Percentiles rank a stretch among this genome's conserved stretches.
phyloP scores from a whole-genome alignment of 2,888 invertebrate species.

The Amblyteles armatorius region DNA sequence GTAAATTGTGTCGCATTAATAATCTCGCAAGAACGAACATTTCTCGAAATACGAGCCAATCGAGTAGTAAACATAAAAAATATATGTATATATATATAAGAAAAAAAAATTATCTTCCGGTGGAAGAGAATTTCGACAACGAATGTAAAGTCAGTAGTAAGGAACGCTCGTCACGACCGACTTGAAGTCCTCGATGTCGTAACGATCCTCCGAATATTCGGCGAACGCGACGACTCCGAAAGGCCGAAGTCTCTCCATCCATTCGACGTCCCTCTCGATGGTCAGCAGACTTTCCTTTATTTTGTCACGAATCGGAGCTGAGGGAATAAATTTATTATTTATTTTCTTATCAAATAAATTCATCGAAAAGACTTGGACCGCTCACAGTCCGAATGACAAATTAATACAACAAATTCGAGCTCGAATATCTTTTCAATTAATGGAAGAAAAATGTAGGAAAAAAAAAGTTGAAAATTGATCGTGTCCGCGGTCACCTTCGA shows the following conservation, averaged over 20 bases:
- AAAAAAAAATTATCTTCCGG: background rate
- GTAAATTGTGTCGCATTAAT: background rate
- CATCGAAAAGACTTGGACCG: background rate
- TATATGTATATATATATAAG: background rate
- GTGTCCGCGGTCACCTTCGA: conserved; percentile 85
- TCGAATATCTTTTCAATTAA: background rate
- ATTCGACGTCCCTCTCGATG: conserved; percentile 69
- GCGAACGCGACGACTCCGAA: conserved; percentile 77
- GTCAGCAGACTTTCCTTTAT: conserved; percentile 75
- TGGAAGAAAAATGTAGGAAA: background rate
- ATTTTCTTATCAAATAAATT: background rate
- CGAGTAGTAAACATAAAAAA: background rate
- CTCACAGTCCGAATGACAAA: conserved; percentile 32
- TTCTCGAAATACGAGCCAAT: background rate
- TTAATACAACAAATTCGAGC: conserved; percentile 3
- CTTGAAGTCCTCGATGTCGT: conserved; percentile 71
- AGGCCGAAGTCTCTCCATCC: conserved; percentile 75
- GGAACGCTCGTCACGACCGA: conserved; percentile 74
- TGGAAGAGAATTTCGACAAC: background rate
- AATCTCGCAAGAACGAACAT: background rate
- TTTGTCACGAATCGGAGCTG: conserved; percentile 69
- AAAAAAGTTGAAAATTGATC: background rate
- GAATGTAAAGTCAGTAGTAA: conserved; percentile 73
- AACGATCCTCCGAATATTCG: conserved; percentile 73
- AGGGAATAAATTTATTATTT: conserved; percentile 25